Conservation (phyloP, 2,113 vertebrate species). For the Oceanites oceanicus region DNA sequence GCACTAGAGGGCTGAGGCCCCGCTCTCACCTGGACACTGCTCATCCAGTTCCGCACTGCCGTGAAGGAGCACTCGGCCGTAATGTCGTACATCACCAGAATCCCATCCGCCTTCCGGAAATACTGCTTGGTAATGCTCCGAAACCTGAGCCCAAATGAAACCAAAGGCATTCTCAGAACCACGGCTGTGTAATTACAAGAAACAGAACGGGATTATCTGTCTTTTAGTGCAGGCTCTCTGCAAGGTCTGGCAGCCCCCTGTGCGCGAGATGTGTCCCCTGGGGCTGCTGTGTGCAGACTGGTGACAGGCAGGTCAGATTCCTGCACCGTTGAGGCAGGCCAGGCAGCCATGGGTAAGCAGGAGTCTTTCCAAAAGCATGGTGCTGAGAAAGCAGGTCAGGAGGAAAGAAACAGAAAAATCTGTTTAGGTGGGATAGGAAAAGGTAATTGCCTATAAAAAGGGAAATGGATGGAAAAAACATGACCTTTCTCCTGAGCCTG, state of each 20-base stretch:
- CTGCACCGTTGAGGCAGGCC: neutral
- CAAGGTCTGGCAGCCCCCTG: neutral
- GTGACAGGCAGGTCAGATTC: neutral
- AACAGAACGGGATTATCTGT: neutral
- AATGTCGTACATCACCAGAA: constrained; percentile 83
- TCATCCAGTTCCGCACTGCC: constrained; percentile 78
- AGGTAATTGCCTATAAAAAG: neutral
- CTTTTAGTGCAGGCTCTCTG: neutral
- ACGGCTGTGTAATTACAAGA: neutral
- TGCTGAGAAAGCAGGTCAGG: neutral
- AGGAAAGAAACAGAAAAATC: neutral
- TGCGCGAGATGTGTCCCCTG: fast-evolving
- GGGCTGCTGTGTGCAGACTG: too few species aligned
- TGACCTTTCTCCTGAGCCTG: neutral
- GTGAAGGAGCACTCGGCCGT: constrained; percentile 69
- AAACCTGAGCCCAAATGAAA: constrained; percentile 70
- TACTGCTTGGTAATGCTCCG: constrained; percentile 84
- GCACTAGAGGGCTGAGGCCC: fast-evolving
- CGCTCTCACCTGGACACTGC: constrained; percentile 75
- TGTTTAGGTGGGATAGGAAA: neutral
- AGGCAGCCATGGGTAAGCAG: neutral
- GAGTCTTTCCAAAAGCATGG: neutral
- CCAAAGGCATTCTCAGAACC: neutral
- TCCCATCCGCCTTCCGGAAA: constrained; percentile 78
- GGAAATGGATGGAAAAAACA: neutral